Base-by-base conservation (phyloP, 2,113 vertebrate species). In the Taxidea taxus region DNA sequence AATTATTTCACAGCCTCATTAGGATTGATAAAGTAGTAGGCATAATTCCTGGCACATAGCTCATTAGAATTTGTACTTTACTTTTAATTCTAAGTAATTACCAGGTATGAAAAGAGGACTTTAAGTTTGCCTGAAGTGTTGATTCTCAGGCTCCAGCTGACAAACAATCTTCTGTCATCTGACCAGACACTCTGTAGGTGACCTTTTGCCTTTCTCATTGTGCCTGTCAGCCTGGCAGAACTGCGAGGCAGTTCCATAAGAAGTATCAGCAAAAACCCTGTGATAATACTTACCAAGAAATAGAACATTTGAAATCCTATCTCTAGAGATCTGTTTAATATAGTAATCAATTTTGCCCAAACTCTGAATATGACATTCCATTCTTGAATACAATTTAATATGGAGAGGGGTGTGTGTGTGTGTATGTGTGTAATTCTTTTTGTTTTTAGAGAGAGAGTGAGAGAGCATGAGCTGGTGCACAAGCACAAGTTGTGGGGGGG, bases 321-420 rank as follows among this genome's bases (percentile, higher is more conserved):
- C 54, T 70, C 56, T 75, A 78, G 42, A 84, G 23, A 8, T 93
- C 89, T 89, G 37, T 47, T 92, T 96, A 86, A 82, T 97, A 54
- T 68, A 58, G 87, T 87, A 85, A 91, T 93, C 68, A 81, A 18
- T 92, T 93, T 96, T n/a, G 3, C 27, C 51, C 83, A 68, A 94
- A 39, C 27, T 83, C 64, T 95, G 51, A 94, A 78, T 97, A 16
- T 91, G 82, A 62, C 18, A 74, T 96, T 93, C 96, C 42, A 88
- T 10, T 92, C 15, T 6, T 96, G 29, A 91, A 75, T 90, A 82
- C 2, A 96, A 75, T 62, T 60, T 7, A 56, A 80, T 51, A 58
- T 85, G 29, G 34, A 72, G 23, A 58, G 11, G 11, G 12, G 60
- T 64, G 13, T 77, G 16, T 37, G 18, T 70, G 31, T 12, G 16